These are phyloP conservation scores for Geophilus truncorum DNA, from an alignment of 2,888 invertebrate species.

Conservation along the genomic window DNA sequence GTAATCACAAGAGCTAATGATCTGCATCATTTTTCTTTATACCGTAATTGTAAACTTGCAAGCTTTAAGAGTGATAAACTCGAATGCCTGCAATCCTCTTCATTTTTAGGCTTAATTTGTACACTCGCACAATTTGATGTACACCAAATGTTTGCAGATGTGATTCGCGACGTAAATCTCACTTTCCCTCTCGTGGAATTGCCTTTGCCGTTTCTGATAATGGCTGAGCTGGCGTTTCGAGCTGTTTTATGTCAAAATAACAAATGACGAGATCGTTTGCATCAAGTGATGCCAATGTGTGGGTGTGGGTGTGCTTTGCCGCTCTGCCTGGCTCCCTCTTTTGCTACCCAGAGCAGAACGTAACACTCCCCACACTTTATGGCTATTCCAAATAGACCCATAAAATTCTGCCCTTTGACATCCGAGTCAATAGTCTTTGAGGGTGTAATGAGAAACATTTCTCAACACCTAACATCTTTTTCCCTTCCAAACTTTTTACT, in stretches of 20 bases:
- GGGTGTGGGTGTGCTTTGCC: background rate
- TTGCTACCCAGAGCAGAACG: background rate
- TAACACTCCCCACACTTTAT: background rate
- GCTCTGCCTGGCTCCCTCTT: background rate
- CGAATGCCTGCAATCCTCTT: background rate
- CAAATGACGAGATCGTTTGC: slow-evolving; percentile 2
- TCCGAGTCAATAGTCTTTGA: background rate
- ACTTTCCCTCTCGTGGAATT: slow-evolving; percentile 2
- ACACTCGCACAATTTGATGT: background rate
- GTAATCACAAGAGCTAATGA: too few relatives aligned
- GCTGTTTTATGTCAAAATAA: slow-evolving; percentile 15
- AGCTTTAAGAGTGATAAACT: background rate
- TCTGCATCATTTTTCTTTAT: too few relatives aligned
- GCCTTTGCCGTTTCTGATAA: slow-evolving; percentile 8
- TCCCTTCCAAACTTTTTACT: background rate
- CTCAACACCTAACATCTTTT: background rate
- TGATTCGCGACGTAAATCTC: background rate
- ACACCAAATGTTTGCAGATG: background rate
- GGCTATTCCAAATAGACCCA: background rate
- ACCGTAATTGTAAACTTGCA: background rate
- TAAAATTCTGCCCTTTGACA: background rate
- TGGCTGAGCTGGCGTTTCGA: background rate
- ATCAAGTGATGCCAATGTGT: background rate
- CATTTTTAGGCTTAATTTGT: background rate
- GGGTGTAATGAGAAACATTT: background rate